phyloP scores from a whole-genome alignment of 2,797 vertebrate genomes.

The Myripristis murdjan region DNA sequence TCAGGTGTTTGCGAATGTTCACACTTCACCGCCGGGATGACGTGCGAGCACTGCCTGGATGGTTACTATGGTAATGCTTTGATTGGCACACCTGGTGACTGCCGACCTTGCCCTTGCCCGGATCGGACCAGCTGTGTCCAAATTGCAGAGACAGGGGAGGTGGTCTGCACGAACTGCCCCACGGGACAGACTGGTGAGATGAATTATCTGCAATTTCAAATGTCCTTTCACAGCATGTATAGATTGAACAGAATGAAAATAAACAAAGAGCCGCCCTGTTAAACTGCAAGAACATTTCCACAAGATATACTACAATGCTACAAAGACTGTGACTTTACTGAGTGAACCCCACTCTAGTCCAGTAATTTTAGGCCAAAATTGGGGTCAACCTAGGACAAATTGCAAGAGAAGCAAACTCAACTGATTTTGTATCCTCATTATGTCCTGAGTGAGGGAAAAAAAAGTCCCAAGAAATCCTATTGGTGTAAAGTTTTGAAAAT shows the following conservation, averaged over 20 bases:
- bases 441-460: too few species aligned
- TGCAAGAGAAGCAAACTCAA: too few species aligned
- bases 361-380: too few species aligned
- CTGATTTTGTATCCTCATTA: too few species aligned
- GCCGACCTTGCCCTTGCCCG: constrained; percentile 93
- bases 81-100: constrained; percentile 82
- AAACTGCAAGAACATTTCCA: constrained; percentile 10
- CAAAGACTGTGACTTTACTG: too few species aligned
- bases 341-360: too few species aligned
- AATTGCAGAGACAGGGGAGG: constrained; percentile 83
- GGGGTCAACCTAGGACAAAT: too few species aligned
- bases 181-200: constrained; percentile 89
- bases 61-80: constrained; percentile 93
- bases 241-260: constrained; percentile 12
- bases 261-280: too few species aligned
- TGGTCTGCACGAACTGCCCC: constrained; percentile 94
- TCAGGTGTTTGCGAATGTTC: constrained; percentile 90
- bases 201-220: constrained; percentile 15
- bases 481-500: too few species aligned
- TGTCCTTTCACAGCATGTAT: constrained; percentile 7
- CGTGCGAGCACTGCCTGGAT: constrained; percentile 90
- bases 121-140: constrained; percentile 84
- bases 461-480: too few species aligned
- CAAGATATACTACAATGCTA: neutral
- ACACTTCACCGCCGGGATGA: constrained; percentile 89